Percentiles rank a stretch among this genome's conserved stretches.
These are phyloP conservation scores for Okamejei kenojei DNA, from an alignment of 2,797 vertebrate species.

Conservation along the genomic window DNA sequence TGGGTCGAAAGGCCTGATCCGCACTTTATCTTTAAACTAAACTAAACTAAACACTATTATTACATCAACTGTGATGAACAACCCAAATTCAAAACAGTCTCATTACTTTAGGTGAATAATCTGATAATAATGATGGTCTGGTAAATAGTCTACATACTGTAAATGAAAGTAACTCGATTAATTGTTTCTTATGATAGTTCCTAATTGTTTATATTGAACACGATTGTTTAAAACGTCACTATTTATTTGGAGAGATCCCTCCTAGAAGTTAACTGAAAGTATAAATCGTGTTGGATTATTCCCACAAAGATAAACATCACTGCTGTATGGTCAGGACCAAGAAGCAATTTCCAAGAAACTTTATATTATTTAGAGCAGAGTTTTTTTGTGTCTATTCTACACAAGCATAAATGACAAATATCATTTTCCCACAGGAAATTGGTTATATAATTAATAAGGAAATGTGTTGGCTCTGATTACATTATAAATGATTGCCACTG, in stretches of 20 bases:
- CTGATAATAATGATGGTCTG: background rate
- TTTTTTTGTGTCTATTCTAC: background rate
- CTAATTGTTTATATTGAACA: background rate
- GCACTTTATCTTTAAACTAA: too few relatives aligned
- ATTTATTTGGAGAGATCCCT: background rate
- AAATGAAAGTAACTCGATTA: background rate
- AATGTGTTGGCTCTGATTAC: background rate
- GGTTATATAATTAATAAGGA: slow-evolving; percentile 22
- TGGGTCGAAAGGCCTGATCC: too few relatives aligned
- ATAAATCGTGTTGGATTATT: background rate
- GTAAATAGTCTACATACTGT: background rate
- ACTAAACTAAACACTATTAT: background rate
- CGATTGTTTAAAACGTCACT: background rate
- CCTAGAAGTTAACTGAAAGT: background rate
- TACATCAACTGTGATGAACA: background rate
- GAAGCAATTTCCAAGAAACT: background rate
- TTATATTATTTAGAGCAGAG: slow-evolving; percentile 7
- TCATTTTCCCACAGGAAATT: background rate
- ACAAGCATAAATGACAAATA: background rate
- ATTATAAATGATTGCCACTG: background rate
- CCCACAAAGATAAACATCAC: background rate
- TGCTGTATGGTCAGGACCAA: background rate
- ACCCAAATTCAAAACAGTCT: background rate
- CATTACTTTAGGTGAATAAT: background rate
- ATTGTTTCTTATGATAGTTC: background rate